Conservation (phyloP, 2,888 invertebrate species). For the Eurois occulta region DNA sequence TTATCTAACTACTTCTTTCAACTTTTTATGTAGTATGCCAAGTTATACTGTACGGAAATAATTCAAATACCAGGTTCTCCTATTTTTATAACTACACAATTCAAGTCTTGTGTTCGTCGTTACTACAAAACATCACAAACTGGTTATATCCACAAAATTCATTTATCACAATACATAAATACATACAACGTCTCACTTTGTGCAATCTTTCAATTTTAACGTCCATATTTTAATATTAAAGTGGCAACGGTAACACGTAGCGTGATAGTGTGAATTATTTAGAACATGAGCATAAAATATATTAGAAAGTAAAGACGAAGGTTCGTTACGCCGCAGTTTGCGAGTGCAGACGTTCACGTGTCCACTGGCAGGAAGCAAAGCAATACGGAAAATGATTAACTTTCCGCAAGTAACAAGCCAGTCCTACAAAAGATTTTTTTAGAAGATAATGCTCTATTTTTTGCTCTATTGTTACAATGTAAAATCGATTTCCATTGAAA, state of each 20-base stretch:
- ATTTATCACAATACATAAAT: conserved; percentile 46
- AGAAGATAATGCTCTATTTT: conserved; percentile 21
- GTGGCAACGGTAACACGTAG: conserved; percentile 54
- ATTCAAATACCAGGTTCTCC: conserved; percentile 12
- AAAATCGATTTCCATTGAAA: conserved; percentile 48
- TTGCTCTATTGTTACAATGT: conserved; percentile 37
- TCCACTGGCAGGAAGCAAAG: conserved; percentile 68
- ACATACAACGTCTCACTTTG: conserved; percentile 53
- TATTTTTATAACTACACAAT: conserved; percentile 14
- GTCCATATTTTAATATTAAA: conserved; percentile 61
- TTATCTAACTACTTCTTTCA: conserved; percentile 78
- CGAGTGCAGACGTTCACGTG: conserved; percentile 65
- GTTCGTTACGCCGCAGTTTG: conserved; percentile 59
- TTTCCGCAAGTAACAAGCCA: conserved; percentile 50
- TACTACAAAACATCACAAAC: conserved; percentile 31
- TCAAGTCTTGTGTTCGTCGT: conserved; percentile 9
- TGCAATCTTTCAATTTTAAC: conserved; percentile 59
- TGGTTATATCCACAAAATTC: conserved; percentile 34
- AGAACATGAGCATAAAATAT: conserved; percentile 69
- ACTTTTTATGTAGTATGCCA: conserved; percentile 50
- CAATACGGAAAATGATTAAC: conserved; percentile 64
- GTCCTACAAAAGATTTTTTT: conserved; percentile 46
- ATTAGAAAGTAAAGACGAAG: conserved; percentile 70
- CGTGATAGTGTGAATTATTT: conserved; percentile 66
- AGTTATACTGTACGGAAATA: conserved; percentile 28